These are phyloP conservation scores for Tetrax tetrax DNA, from an alignment of 2,113 vertebrate species.

Conservation along the genomic window DNA sequence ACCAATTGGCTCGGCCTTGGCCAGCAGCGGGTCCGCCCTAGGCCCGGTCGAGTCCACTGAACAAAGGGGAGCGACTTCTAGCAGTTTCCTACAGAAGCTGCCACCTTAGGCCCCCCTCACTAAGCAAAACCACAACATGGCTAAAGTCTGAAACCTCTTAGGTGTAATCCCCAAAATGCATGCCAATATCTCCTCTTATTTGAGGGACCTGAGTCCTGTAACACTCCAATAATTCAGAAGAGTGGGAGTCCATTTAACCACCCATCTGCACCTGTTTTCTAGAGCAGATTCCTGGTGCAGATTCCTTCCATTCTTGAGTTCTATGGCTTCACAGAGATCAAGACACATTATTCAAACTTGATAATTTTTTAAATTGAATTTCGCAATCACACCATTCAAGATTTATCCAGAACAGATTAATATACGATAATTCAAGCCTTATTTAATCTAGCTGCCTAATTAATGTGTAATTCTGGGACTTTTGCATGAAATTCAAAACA, in stretches of 20 bases:
- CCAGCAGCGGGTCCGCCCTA: too few species aligned
- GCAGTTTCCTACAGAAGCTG: too few species aligned
- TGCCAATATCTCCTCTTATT: neutral
- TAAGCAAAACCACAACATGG: too few species aligned
- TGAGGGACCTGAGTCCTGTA: neutral
- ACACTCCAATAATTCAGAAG: neutral
- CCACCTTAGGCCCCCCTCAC: too few species aligned
- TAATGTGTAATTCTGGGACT: neutral
- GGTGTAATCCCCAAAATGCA: neutral
- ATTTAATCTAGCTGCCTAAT: neutral
- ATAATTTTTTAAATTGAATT: neutral
- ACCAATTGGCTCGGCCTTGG: too few species aligned
- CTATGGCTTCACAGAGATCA: neutral
- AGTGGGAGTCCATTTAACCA: neutral
- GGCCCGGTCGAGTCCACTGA: too few species aligned
- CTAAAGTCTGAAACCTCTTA: neutral
- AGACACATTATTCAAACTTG: neutral
- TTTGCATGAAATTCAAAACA: neutral
- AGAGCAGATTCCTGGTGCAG: neutral
- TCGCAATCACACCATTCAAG: neutral
- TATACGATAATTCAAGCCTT: neutral
- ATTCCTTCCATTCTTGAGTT: neutral
- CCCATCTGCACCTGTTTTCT: neutral
- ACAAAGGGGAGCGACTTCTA: too few species aligned
- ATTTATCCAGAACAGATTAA: neutral